Base-by-base conservation (phyloP, 1,140 invertebrate genomes). In the Metopolophium dirhodum region DNA sequence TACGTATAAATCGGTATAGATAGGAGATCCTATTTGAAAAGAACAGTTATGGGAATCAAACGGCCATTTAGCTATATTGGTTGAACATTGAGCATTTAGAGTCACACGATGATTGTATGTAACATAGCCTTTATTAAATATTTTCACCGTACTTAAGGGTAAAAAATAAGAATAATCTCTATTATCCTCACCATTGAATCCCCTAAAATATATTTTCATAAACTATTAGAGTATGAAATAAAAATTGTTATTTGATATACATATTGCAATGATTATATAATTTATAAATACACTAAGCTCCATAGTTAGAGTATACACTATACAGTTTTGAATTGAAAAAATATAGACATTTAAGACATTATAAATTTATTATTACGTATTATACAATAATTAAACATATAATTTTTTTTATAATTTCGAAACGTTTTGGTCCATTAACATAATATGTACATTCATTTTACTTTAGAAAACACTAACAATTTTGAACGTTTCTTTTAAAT, bases 11-110 rank as follows among this genome's bases (percentile, higher is more conserved):
- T 85, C 45, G 0, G n/a, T 93, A 85, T 93, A 93, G 18, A 93
- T 1, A 20, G 49, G 35, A 41, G 91, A 93, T 51, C 91, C 91
- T 51, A 93, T 41, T 7, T 26, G 4, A 26, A 93, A 49, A 85
- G 82, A 57, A 35, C 91, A 93, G 7, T 93, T 93, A 30, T 93
- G 91, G 14, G 68, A 54, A 93, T 93, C 91, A 57, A 93, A 93
- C 37, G 91, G 91, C 91, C 91, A 93, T 54, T 93, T 51, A 8
- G 30, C 47, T 54, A 93, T 37, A 30, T 93, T 93, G 3, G 91
- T 26, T 85, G 91, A 11, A 54, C 91, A 93, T 83, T 83, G 47
- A 41, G 35, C 20, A 93, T 8, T 85, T 41, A 93, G n/a, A 93
- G 20, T 85, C 54, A 93, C 18, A 85, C 77, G 77, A 23, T 85